Base-by-base conservation (phyloP, 2,113 vertebrate genomes). In the Nematolebias whitei region DNA sequence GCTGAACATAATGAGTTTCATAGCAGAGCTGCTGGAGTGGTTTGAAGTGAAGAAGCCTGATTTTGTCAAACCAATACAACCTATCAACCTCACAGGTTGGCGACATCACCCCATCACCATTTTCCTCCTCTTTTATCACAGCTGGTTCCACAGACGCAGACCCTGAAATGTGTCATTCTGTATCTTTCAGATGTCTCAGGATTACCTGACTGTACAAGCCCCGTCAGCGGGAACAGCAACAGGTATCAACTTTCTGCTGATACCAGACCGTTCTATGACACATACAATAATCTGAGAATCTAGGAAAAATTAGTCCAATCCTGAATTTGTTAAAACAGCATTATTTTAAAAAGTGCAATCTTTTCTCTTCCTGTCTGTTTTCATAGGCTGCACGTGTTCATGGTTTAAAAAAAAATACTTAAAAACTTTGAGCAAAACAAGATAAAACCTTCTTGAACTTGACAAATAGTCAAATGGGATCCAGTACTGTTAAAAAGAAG, bases 1-100 rank as follows among this genome's bases (percentile, higher is more conserved):
- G 95, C 80, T 95, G 62, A 97, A 97, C 63, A 93, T 97, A 63
- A 88, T 94, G 80, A 93, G 93, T 74, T 94, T 97, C 79, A 76
- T 97, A 15, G 92, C 95, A 0, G 96, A 97, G 57, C 85, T 97
- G 77, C 91, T 95, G 58, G 79, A 90, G 10, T 94, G 93, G 85
- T 96, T 97, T 48, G 96, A 96, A 69, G 90, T 97, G 12, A 83
- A 91, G 74, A 95, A 93, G 60, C 95, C 95, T 0, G 95, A 95
- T 18, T 95, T 96, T 0, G 93, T 97, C 8, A 82, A 89, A 56
- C 93, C 93, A 3, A 74, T 89, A 43, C 91, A 93, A 62, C 83
- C 92, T 16, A 71, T 94, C 0, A 91, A 95, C 32, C 91, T 95
- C 26, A 90, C 93, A 38, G 94, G 95, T 93, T 15, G 51, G 84